These are phyloP conservation scores for Pyrochroa serraticornis DNA, from an alignment of 2,888 invertebrate genomes.

Conservation along the genomic window DNA sequence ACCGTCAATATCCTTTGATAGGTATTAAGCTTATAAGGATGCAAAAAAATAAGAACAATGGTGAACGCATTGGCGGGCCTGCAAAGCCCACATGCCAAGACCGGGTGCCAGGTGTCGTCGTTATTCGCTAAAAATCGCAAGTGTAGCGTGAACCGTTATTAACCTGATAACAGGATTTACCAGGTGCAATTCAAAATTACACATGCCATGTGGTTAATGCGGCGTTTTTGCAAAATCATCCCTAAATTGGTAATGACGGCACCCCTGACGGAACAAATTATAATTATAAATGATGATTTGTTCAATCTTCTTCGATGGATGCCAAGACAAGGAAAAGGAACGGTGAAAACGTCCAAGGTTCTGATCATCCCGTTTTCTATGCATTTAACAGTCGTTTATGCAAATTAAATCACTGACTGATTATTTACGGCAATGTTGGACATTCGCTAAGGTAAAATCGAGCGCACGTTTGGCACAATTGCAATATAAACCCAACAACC, in stretches of 20 bases:
- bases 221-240: background rate
- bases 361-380: background rate
- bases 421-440: background rate
- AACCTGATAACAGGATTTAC: slow-evolving; percentile 6
- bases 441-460: background rate
- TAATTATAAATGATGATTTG: no score
- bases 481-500: background rate
- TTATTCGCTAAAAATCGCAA: background rate
- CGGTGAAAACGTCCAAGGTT: no score
- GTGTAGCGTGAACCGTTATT: slow-evolving; percentile 1
- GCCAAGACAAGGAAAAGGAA: no score
- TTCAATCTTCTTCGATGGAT: no score
- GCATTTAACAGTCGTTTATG: background rate
- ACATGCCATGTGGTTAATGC: slow-evolving; percentile 1
- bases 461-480: background rate
- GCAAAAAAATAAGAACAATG: no score
- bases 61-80: no score
- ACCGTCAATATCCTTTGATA: no score
- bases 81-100: background rate
- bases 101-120: slow-evolving; percentile 1
- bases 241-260: no score
- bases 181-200: slow-evolving; percentile 6
- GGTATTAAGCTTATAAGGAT: no score
- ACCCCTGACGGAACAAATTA: no score
- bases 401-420: background rate